phyloP scores from a whole-genome alignment of 2,797 vertebrate genomes.

The Oreochromis grahami region DNA sequence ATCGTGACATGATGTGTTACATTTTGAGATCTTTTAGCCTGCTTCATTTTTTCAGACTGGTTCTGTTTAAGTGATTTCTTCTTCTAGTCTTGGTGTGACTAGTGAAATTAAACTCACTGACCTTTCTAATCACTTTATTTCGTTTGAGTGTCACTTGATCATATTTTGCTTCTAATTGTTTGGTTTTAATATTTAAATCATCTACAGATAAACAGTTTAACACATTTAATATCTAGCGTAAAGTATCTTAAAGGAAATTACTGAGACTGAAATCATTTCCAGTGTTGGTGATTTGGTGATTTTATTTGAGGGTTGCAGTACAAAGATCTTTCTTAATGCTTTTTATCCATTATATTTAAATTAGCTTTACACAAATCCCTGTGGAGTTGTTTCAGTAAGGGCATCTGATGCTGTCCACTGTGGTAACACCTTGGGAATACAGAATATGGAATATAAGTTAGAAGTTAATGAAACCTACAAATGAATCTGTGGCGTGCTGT shows the following conservation, averaged over 20 bases:
- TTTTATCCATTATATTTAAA: background rate
- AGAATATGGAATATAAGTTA: background rate
- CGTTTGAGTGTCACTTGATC: background rate
- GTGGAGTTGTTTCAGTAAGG: background rate
- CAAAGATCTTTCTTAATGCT: background rate
- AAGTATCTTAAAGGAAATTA: background rate
- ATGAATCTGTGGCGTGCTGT: background rate
- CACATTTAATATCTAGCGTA: background rate
- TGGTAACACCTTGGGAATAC: background rate
- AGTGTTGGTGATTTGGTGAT: background rate
- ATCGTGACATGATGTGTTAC: background rate
- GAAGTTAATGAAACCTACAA: background rate
- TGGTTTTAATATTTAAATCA: background rate
- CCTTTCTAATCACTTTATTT: background rate
- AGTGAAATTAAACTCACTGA: background rate
- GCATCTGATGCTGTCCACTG: background rate
- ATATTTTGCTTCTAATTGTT: background rate
- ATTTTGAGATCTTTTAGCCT: background rate
- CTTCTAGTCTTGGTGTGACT: background rate
- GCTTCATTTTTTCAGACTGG: background rate
- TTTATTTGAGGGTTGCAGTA: background rate
- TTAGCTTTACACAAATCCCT: background rate
- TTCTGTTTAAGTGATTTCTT: background rate
- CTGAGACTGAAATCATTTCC: background rate
- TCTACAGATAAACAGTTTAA: background rate